Conservation (phyloP, 2,113 vertebrate species). For the Panthera tigris region DNA sequence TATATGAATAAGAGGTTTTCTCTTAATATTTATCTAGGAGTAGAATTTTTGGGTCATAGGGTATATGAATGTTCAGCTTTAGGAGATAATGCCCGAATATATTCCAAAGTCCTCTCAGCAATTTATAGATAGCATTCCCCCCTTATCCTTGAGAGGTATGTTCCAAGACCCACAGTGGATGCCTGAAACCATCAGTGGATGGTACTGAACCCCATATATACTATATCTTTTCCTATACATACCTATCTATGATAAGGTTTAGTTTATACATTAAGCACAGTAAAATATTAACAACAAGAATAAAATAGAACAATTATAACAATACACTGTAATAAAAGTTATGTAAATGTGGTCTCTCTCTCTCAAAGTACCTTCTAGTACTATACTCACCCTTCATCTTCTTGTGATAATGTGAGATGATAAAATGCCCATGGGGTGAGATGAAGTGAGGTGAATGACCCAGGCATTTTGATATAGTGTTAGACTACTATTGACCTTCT, state of each 20-base stretch:
- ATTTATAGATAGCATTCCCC: background rate
- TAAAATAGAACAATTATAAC: background rate
- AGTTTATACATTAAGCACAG: background rate
- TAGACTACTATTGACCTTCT: background rate
- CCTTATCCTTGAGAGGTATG: background rate
- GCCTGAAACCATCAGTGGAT: background rate
- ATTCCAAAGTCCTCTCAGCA: background rate
- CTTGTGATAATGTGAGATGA: background rate
- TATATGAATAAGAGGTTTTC: background rate
- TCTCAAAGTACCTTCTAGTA: background rate
- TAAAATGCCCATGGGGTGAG: background rate
- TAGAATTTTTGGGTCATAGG: background rate
- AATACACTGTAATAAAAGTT: background rate
- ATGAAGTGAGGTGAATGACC: background rate
- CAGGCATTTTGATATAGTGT: background rate
- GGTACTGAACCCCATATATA: background rate
- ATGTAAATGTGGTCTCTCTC: background rate
- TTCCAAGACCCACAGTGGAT: background rate
- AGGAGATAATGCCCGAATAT: slow-evolving; percentile 15
- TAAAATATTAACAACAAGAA: background rate
- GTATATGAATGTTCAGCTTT: slow-evolving; percentile 6
- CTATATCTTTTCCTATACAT: background rate
- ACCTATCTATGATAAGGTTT: background rate
- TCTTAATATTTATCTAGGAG: background rate
- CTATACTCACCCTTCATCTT: background rate